These are phyloP conservation scores for Gasterosteus aculeatus DNA, from an alignment of 2,113 vertebrate species.

Conservation along the genomic window DNA sequence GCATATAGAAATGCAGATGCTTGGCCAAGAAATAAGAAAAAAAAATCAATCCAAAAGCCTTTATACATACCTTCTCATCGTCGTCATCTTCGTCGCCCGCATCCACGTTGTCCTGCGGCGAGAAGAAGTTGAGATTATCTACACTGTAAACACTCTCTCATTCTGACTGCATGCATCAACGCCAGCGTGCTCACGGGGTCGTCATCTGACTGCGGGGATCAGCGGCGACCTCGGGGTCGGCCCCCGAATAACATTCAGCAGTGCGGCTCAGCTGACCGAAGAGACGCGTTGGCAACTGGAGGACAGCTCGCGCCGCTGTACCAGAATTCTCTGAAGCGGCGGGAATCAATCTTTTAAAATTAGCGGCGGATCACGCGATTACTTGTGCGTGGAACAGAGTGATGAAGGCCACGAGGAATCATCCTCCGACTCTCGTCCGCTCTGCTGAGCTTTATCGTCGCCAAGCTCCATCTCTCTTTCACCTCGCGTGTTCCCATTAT, in stretches of 20 bases:
- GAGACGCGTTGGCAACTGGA: background rate
- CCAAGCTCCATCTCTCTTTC: background rate
- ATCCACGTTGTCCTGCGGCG: conserved; percentile 85
- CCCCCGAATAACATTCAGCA: conserved; percentile 22
- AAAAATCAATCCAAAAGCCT: background rate
- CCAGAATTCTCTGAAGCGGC: background rate
- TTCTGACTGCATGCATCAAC: background rate
- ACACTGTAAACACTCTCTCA: background rate
- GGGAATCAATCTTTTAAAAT: background rate
- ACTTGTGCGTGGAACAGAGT: background rate
- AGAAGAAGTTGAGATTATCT: background rate
- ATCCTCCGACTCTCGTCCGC: background rate
- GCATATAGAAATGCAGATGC: conserved; percentile 4
- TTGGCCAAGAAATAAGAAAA: conserved; percentile 26
- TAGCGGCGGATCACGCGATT: background rate
- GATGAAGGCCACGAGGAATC: background rate
- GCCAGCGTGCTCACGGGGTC: background rate
- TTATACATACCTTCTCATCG: conserved; percentile 87
- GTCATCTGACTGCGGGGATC: conserved; percentile 21
- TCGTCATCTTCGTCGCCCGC: conserved; percentile 91
- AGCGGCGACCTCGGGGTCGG: conserved; percentile 39
- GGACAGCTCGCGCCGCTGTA: background rate
- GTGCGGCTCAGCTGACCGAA: conserved; percentile 18
- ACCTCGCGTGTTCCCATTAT: background rate
- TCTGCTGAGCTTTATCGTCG: background rate